Evolutionary conservation across 2,113 vertebrate genomes (phyloP), one percentile per base, ranked within the genome.

Genomic region (Nothoprocta perdicaria): DNA sequence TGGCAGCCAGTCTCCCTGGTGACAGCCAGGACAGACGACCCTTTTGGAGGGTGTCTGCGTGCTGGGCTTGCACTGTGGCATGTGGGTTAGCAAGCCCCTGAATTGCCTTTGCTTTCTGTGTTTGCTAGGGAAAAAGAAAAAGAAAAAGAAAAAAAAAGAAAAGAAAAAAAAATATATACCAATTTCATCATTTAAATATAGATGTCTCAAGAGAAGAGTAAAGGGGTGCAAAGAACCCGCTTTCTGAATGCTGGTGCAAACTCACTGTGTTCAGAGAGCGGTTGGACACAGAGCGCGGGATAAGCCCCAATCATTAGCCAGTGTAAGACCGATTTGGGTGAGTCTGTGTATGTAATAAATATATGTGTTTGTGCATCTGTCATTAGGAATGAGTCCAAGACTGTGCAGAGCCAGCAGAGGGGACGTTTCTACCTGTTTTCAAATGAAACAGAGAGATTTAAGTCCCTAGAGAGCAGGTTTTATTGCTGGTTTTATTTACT

Each of bases 311-410:
- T 26, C 23, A 2, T 19, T 68, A 46, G 12, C 1, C 12, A 14
- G 26, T 14, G 21, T 69, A 61, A 4, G 38, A 24, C 1, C 68
- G 21, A 33, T 60, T 35, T 3, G 7, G 10, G 82, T 5, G 65
- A 91, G 72, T 67, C 58, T 11, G 43, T 40, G 40, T 26, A 43
- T 86, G 61, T 50, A 31, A 45, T 26, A 46, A 88, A 69, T 50
- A 31, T 5, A 0, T 11, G 9, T 13, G n/a, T 11, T 35, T 31
- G 61, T 48, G 48, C 0, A 0, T 31, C 76, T 6, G 0, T 7
- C 76, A 72, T 3, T 52, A 22, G 3, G 62, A 86, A 45, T 21
- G 4, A 15, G 4, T 11, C 77, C 3, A 5, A 12, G 33, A 23
- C 46, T 19, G 50, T 27, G 3, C 29, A 29, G 52, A 85, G 41